These are phyloP conservation scores for Pseudochirops cupreus DNA, from an alignment of 2,797 vertebrate genomes.

Conservation along the genomic window DNA sequence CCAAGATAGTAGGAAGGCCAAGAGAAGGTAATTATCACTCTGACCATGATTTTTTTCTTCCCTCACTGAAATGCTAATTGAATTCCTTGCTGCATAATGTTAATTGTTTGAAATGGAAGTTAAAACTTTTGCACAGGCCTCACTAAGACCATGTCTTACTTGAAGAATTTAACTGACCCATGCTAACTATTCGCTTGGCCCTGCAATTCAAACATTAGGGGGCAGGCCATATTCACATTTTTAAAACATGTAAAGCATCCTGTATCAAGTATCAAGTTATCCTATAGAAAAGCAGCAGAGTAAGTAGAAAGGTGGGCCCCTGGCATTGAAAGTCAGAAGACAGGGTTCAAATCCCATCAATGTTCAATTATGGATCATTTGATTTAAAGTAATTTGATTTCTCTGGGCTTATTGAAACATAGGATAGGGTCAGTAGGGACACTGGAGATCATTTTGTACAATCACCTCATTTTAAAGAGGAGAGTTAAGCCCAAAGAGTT, in stretches of 20 bases:
- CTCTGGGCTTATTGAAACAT: not conserved
- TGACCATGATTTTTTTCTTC: not conserved
- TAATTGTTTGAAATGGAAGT: not conserved
- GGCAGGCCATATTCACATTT: not conserved
- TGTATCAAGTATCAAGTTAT: not conserved
- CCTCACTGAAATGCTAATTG: not conserved
- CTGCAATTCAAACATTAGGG: not conserved
- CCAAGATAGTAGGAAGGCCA: not conserved
- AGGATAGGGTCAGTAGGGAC: not conserved
- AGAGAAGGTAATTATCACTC: not conserved
- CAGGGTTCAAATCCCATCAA: not conserved
- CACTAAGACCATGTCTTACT: not conserved
- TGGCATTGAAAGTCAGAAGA: not conserved
- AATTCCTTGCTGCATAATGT: not conserved
- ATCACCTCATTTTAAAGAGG: not conserved
- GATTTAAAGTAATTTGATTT: not conserved
- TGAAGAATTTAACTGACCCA: not conserved
- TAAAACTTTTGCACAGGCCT: not conserved
- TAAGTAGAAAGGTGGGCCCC: not conserved
- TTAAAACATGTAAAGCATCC: not conserved
- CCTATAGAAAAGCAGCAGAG: not conserved
- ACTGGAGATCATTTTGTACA: not conserved
- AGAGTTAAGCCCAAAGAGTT: not conserved
- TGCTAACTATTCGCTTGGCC: not conserved
- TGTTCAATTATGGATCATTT: not conserved